Percentiles rank a stretch among this genome's conserved stretches.
These are phyloP conservation scores for Ethmia dodecea DNA, from an alignment of 2,888 invertebrate genomes.

Conservation along the genomic window DNA sequence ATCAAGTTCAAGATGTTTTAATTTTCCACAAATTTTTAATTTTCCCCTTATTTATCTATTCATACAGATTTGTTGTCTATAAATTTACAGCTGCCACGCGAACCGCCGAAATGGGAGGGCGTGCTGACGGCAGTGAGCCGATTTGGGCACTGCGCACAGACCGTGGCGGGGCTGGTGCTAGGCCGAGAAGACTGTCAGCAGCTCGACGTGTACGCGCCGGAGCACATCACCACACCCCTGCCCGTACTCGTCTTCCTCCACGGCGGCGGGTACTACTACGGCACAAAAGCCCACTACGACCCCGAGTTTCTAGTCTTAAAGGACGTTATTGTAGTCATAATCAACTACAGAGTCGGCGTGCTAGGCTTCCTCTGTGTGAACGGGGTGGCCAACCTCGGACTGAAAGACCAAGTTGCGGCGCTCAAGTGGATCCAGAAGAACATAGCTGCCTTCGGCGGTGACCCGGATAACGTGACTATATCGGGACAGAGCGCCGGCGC, in stretches of 20 bases:
- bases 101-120: constrained; percentile 45
- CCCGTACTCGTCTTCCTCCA: constrained; percentile 63
- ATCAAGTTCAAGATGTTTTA: too few species aligned
- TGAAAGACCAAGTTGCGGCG: constrained; percentile 63
- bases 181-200: constrained; percentile 57
- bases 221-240: constrained; percentile 26
- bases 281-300: constrained; percentile 58
- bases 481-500: constrained; percentile 66
- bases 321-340: constrained; percentile 45
- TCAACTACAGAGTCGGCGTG: constrained; percentile 60
- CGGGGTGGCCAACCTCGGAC: constrained; percentile 54
- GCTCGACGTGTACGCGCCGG: constrained; percentile 55
- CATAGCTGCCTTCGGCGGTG: constrained; percentile 60
- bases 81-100: constrained; percentile 42
- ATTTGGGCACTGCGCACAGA: constrained; percentile 47
- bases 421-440: constrained; percentile 59
- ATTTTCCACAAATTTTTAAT: too few species aligned
- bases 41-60: background rate
- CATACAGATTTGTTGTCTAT: background rate
- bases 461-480: constrained; percentile 62
- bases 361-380: constrained; percentile 60
- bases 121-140: constrained; percentile 41
- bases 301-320: constrained; percentile 59
- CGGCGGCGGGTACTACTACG: constrained; percentile 64
- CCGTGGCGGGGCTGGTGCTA: constrained; percentile 31